Base-by-base conservation (phyloP, 2,113 vertebrate genomes). In the Cynoglossus semilaevis region DNA sequence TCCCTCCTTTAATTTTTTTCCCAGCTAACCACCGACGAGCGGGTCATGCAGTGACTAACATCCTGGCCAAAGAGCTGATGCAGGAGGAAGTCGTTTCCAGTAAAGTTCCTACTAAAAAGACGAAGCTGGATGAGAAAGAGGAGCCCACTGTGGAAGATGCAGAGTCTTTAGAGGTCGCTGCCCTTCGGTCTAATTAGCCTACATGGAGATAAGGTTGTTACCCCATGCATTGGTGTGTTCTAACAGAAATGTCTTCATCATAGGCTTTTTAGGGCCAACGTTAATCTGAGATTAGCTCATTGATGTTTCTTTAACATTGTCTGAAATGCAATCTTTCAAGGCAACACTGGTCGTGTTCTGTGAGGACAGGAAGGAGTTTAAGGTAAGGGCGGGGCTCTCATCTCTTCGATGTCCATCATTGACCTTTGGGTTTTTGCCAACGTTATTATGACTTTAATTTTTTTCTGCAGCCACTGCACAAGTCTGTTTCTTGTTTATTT, bases 41-140 rank as follows among this genome's bases (percentile, higher is more conserved):
- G 18, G 94, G 93, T 46, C 91, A 92, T 60, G 93, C 91, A 45
- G 88, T 94, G 83, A 95, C 93, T 15, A 93, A 90, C 74, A 75
- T 94, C 66, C 89, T 96, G 67, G 94, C 92, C 82, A 93, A 93
- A 51, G 93, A 94, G 81, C 84, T 94, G 81, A 90, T 90, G 74
- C 93, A 93, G 81, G 93, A 94, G 1, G 90, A 91, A 9, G 5
- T 72, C 0, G 61, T 81, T 36, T 48, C 75, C 36, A 1, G 81
- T 66, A 72, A 68, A 57, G 0, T 47, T 15, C 0, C 16, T 18
- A 70, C 78, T 35, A 73, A 85, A 53, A 57, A 83, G 17, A 18
- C 40, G 1, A 3, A 85, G 19, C 0, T 34, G 1, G 70, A 80
- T 22, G 70, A 67, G 36, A 77, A 71, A 35, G 82, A 80, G 6